Percentiles rank a stretch among this genome's conserved stretches.
Evolutionary conservation across 2,797 vertebrate species (phyloP).

Genomic region (Acanthornis magna): DNA sequence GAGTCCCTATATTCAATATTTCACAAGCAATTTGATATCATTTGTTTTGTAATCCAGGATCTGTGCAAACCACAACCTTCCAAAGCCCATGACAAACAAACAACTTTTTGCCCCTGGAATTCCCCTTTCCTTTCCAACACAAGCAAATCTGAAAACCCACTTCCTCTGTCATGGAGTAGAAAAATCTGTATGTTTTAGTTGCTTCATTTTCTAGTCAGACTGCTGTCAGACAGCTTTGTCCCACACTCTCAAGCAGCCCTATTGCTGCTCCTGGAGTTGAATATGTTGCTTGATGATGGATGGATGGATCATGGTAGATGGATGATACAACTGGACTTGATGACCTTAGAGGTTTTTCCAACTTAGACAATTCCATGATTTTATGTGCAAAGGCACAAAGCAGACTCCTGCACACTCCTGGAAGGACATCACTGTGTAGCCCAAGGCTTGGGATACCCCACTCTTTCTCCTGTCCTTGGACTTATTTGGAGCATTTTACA

Average conservation of each 20-base stretch:
- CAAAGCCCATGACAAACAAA: background rate
- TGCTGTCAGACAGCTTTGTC: background rate
- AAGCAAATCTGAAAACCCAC: constrained; percentile 18
- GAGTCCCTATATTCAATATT: background rate
- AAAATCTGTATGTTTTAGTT: background rate
- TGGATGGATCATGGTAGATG: background rate
- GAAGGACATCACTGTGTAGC: background rate
- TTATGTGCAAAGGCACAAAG: background rate
- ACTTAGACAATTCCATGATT: background rate
- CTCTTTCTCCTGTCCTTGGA: background rate
- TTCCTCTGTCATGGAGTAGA: background rate
- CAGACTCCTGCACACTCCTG: background rate
- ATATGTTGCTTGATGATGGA: fast-evolving
- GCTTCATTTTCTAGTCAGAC: background rate
- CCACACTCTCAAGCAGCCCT: background rate
- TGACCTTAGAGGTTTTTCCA: background rate
- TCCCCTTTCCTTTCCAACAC: background rate
- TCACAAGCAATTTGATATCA: background rate
- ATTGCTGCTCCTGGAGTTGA: background rate
- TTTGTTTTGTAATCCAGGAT: background rate
- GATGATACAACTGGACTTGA: fast-evolving
- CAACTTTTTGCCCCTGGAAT: constrained; percentile 9
- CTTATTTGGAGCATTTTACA: background rate
- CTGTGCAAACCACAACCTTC: background rate
- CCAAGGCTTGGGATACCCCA: background rate